Evolutionary conservation across 1,140 invertebrate genomes (phyloP), one percentile per base, ranked within the genome.

Genomic region (Harlomillsia oculata): DNA sequence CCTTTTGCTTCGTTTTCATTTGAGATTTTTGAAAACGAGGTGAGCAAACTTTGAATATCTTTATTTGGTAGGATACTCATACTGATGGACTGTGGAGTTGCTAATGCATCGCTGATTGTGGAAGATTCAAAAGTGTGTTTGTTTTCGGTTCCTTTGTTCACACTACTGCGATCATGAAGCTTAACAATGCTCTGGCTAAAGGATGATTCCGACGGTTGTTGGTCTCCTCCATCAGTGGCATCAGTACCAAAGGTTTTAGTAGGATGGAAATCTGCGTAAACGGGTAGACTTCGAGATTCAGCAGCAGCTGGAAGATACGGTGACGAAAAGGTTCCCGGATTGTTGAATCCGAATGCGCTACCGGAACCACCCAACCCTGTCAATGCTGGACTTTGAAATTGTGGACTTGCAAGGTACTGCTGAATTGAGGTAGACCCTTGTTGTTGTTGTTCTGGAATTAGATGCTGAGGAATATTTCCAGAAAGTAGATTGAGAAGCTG

Each of bases 161-260:
- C 29, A 6, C 21, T 25, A n/a, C 20, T 28, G 25, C 45, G 32
- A 8, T 58, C 49, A 0, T 49, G 18, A 20, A 48, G 20, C 30
- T 60, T 60, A 13, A 56, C 28, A 29, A 61, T 56, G 37, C 53
- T 56, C 36, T 61, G 53, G 26, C 53, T 56, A 37, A 61, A 61
- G n/a, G 39, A 45, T 25, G 51, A 53, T 3, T 37, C 51, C 13
- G 51, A 53, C 4, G 51, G 21, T n/a, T 30, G n/a, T 43, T 53
- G 51, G 30, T 53, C 51, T 3, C 11, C 16, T 4, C 0, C 28
- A 1, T 28, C 8, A 18, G 45, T 20, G 30, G 49, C 45, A 2
- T 5, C 21, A 18, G 23, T 20, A 9, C 28, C 14, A 45, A 44
- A 39, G 4, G 45, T 32, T 56, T 56, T 56, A 0, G 16, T 16